Percentiles rank a stretch among this genome's conserved stretches.
phyloP scores from a whole-genome alignment of 2,797 vertebrate species.

The Tolypeutes matacus region DNA sequence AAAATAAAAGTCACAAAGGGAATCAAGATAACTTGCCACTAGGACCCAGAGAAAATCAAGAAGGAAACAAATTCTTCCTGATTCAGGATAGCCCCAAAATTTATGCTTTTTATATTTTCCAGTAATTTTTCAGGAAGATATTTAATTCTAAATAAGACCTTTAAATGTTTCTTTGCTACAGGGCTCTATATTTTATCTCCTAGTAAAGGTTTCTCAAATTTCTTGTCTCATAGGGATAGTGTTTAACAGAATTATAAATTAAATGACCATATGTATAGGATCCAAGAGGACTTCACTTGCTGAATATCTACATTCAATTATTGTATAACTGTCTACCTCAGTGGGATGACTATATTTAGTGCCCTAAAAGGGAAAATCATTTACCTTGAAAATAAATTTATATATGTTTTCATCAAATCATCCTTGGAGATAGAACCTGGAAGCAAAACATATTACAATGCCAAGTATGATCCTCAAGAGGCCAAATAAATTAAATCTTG shows the following conservation, averaged over 20 bases:
- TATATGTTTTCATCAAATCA: constrained; percentile 47
- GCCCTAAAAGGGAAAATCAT: constrained; percentile 52
- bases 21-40: constrained; percentile 53
- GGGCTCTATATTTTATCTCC: background rate
- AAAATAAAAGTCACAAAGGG: constrained; percentile 73
- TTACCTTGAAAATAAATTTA: constrained; percentile 53
- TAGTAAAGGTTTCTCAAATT: constrained; percentile 49
- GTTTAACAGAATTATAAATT: background rate
- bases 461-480: constrained; percentile 53
- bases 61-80: constrained; percentile 14
- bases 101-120: background rate
- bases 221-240: background rate
- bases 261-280: background rate
- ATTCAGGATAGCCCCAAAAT: constrained; percentile 5
- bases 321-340: background rate
- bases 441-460: constrained; percentile 57
- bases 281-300: background rate
- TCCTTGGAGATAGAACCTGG: constrained; percentile 52
- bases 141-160: background rate
- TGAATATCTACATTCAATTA: background rate
- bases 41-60: background rate
- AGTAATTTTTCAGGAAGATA: background rate
- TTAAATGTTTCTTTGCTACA: constrained; percentile 40
- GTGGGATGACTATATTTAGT: background rate
- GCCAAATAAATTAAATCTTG: constrained; percentile 46